Conservation (phyloP, 2,888 invertebrate species). For the Cantharis lateralis region DNA sequence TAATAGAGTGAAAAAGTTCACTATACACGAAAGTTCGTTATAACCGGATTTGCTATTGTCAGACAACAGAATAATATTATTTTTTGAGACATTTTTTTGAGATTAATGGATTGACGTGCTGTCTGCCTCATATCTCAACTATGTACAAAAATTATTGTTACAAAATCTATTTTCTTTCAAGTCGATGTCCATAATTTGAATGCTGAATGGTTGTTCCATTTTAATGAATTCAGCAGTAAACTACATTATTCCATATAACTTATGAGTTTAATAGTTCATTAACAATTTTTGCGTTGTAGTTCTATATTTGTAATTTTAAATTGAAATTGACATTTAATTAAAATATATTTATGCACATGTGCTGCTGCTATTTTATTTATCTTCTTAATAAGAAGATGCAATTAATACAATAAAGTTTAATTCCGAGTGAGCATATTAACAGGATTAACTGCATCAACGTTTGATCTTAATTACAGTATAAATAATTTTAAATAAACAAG, state of each 20-base stretch:
- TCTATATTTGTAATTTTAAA: neutral
- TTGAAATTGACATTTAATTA: neutral
- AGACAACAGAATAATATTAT: no score
- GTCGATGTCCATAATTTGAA: neutral
- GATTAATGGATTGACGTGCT: no score
- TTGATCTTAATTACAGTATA: neutral
- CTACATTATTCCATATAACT: neutral
- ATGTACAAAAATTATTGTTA: no score
- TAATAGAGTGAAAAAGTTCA: no score
- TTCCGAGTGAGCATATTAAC: neutral
- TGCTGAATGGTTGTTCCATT: neutral
- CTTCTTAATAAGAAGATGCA: neutral
- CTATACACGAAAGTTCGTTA: no score
- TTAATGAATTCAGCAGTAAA: neutral
- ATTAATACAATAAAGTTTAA: neutral
- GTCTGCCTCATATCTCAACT: no score
- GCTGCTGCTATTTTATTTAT: neutral
- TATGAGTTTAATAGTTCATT: neutral
- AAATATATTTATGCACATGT: neutral
- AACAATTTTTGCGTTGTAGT: neutral
- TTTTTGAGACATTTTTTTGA: no score
- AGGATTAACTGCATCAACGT: neutral
- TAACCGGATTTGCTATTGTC: no score
- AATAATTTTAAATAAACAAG: neutral
- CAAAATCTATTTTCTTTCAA: neutral